A percentile compares a stretch with the other conserved stretches of the same genome.
Conservation (phyloP, 2,797 vertebrate genomes). For the Aselliscus stoliczkanus region DNA sequence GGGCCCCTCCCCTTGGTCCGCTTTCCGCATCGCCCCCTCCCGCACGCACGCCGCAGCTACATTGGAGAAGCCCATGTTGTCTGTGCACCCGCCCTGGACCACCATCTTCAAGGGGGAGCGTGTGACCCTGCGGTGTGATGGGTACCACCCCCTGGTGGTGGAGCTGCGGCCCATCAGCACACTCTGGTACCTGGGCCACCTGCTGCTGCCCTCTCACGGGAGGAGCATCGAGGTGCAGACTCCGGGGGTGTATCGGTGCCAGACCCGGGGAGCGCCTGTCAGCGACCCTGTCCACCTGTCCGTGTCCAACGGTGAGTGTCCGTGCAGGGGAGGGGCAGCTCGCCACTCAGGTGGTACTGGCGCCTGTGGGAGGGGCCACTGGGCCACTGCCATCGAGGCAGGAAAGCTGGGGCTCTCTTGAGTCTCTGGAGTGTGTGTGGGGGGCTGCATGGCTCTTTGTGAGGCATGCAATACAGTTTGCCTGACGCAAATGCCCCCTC, state of each 20-base stretch:
- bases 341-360: rapidly evolving
- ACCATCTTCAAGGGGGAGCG: constrained; percentile 74
- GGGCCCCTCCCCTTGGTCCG: not conserved
- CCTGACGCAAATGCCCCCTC: not conserved
- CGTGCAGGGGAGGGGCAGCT: not conserved
- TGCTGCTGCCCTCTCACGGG: constrained; percentile 65
- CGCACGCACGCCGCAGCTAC: not conserved
- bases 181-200: constrained; percentile 71
- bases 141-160: constrained; percentile 64
- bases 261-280: constrained; percentile 54
- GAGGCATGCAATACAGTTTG: not conserved
- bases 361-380: not conserved
- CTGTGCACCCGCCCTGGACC: constrained; percentile 72
- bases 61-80: constrained; percentile 66
- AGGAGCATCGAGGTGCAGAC: constrained; percentile 64
- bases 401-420: not conserved
- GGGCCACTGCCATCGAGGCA: not conserved
- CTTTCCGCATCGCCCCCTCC: not conserved
- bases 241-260: constrained; percentile 69
- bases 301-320: constrained; percentile 67
- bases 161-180: constrained; percentile 63
- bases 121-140: constrained; percentile 66
- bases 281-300: constrained; percentile 71
- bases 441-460: too few relatives aligned
- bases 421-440: not conserved